These are phyloP conservation scores for Hemitrygon akajei DNA, from an alignment of 2,797 vertebrate genomes.

Conservation along the genomic window DNA sequence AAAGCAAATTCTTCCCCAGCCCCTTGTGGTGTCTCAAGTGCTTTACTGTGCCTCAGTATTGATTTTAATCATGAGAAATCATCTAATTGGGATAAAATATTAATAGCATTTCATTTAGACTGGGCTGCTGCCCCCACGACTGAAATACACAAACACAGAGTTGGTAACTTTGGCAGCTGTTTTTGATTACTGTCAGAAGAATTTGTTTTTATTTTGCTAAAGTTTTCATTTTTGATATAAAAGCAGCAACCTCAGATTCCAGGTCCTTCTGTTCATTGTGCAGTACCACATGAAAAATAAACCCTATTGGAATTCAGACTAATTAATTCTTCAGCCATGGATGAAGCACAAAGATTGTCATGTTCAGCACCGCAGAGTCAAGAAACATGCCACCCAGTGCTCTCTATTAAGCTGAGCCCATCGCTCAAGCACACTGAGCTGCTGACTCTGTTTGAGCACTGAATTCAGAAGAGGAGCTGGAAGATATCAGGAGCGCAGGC, in stretches of 20 bases:
- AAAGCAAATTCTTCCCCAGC: neutral
- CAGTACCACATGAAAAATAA: neutral
- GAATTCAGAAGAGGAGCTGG: neutral
- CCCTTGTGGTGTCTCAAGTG: neutral
- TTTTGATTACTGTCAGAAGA: neutral
- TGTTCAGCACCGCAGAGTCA: neutral
- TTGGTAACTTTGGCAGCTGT: neutral
- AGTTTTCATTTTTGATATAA: neutral
- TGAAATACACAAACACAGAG: neutral
- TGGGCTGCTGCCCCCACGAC: neutral
- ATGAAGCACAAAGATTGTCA: conserved; percentile 10
- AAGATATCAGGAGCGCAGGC: neutral
- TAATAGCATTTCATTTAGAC: neutral
- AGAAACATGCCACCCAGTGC: neutral
- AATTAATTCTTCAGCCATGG: conserved; percentile 5
- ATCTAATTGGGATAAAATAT: neutral
- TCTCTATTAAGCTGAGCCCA: neutral
- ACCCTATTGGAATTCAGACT: neutral
- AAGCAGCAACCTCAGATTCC: neutral
- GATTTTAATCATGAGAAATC: neutral
- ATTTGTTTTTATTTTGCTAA: neutral
- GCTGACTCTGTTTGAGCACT: neutral
- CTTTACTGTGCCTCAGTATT: neutral
- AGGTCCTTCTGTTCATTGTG: neutral
- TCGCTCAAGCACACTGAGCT: neutral